Conservation (phyloP, 2,797 vertebrate species). For the Anguilla obscura region DNA sequence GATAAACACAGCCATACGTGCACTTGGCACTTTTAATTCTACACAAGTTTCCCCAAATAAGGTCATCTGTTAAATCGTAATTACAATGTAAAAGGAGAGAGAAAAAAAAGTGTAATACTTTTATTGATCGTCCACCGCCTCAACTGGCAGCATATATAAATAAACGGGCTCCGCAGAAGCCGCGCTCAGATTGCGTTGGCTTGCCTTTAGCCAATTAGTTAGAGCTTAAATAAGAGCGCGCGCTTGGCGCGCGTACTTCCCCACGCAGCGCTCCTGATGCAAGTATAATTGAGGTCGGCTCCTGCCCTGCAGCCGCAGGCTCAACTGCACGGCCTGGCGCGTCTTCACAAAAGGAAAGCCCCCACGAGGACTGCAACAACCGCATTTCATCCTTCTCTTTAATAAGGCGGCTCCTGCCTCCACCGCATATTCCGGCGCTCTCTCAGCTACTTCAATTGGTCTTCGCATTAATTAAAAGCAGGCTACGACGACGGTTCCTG, state of each 20-base stretch:
- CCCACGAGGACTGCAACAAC: slow-evolving; percentile 66
- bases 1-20: slow-evolving; percentile 29
- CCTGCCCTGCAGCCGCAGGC: slow-evolving; percentile 51
- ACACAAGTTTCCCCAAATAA: not conserved
- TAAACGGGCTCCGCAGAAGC: not conserved
- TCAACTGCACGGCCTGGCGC: slow-evolving; percentile 63
- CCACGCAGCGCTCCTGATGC: slow-evolving; percentile 65
- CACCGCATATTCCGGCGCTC: slow-evolving; percentile 43
- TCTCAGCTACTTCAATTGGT: slow-evolving; percentile 60
- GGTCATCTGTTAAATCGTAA: slow-evolving; percentile 22
- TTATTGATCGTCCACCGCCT: slow-evolving; percentile 7
- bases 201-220: slow-evolving; percentile 74
- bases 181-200: slow-evolving; percentile 49
- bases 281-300: slow-evolving; percentile 74
- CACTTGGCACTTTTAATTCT: slow-evolving; percentile 11
- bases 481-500: slow-evolving; percentile 59
- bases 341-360: slow-evolving; percentile 67
- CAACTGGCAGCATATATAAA: not conserved
- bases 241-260: slow-evolving; percentile 62
- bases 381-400: slow-evolving; percentile 64
- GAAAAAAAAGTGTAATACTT: slow-evolving; percentile 26
- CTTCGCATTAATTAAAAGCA: slow-evolving; percentile 65
- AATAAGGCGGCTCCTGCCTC: slow-evolving; percentile 60
- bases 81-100: slow-evolving; percentile 54
- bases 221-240: slow-evolving; percentile 69